These are phyloP conservation scores for Eilema depressum DNA, from an alignment of 2,888 invertebrate species.

Conservation along the genomic window DNA sequence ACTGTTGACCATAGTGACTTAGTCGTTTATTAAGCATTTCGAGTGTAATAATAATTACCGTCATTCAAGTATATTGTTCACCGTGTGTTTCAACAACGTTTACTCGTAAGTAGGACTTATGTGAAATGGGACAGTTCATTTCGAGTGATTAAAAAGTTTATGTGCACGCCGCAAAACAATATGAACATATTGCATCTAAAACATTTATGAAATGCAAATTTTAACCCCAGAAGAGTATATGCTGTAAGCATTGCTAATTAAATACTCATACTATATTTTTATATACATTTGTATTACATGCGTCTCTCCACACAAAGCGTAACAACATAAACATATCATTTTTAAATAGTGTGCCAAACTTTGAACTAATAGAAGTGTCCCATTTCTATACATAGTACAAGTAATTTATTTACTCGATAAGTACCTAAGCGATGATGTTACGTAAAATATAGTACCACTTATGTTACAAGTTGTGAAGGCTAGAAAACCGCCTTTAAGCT, in stretches of 20 bases:
- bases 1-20: conserved; percentile 65
- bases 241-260: conserved; percentile 20
- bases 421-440: conserved; percentile 37
- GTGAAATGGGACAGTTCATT: conserved; percentile 67
- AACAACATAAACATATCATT: conserved; percentile 69
- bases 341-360: conserved; percentile 75
- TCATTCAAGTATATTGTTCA: conserved; percentile 61
- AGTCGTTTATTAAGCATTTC: conserved; percentile 69
- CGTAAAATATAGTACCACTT: conserved; percentile 38
- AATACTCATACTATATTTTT: conserved; percentile 57
- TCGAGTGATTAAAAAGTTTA: conserved; percentile 40
- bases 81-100: conserved; percentile 57
- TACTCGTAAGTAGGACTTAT: conserved; percentile 52
- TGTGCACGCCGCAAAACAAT: conserved; percentile 37
- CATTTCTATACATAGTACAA: conserved; percentile 63
- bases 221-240: conserved; percentile 15
- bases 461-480: conserved; percentile 54
- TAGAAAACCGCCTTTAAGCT: conserved; percentile 42
- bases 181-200: background rate
- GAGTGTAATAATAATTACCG: conserved; percentile 60
- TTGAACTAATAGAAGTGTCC: conserved; percentile 64
- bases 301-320: conserved; percentile 46
- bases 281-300: conserved; percentile 54
- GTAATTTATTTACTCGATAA: conserved; percentile 36
- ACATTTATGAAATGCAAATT: conserved; percentile 39